Evolutionary conservation across 2,888 invertebrate genomes (phyloP).

Genomic region (Drosophila tripunctata): DNA sequence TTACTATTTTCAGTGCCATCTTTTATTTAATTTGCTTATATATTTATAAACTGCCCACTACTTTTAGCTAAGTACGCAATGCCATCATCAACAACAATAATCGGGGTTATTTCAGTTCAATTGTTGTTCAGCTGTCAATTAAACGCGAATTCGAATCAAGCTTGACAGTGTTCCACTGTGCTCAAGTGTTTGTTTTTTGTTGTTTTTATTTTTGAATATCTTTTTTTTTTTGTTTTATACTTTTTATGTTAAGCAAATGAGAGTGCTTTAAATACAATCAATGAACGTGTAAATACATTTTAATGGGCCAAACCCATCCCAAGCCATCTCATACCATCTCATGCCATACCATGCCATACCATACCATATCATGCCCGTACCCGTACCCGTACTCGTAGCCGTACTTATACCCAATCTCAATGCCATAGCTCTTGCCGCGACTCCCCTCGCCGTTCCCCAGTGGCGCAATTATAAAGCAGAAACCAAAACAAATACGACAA

Average conservation of each 20-base stretch:
- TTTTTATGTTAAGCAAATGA: conserved; percentile 38
- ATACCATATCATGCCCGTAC: conserved; percentile 16
- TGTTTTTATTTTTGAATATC: conserved; percentile 7
- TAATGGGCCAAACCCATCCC: conserved; percentile 59
- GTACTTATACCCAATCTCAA: conserved; percentile 28
- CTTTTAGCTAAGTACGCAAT: conserved; percentile 13
- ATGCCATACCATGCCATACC: conserved; percentile 29
- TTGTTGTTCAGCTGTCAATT: conserved; percentile 66
- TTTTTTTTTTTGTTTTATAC: not conserved
- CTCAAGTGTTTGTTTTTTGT: conserved; percentile 9
- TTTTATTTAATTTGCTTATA: not conserved
- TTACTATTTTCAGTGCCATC: too few species aligned
- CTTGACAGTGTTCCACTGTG: conserved; percentile 24
- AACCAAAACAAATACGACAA: conserved; percentile 57
- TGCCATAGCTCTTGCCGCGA: conserved; percentile 11
- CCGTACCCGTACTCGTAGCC: not conserved
- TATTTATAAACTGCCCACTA: conserved; percentile 4
- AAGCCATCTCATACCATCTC: conserved; percentile 27
- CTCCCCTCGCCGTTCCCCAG: conserved; percentile 10
- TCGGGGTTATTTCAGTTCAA: conserved; percentile 57
- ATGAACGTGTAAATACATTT: conserved; percentile 75
- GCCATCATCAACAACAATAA: conserved; percentile 26
- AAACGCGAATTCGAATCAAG: conserved; percentile 34
- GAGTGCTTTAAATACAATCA: conserved; percentile 55
- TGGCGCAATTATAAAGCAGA: conserved; percentile 31